Evolutionary conservation across 35 echinoderm and acorn worm species (phyloP), one percentile per base, ranked within the genome.

Genomic region (Patiria miniata): DNA sequence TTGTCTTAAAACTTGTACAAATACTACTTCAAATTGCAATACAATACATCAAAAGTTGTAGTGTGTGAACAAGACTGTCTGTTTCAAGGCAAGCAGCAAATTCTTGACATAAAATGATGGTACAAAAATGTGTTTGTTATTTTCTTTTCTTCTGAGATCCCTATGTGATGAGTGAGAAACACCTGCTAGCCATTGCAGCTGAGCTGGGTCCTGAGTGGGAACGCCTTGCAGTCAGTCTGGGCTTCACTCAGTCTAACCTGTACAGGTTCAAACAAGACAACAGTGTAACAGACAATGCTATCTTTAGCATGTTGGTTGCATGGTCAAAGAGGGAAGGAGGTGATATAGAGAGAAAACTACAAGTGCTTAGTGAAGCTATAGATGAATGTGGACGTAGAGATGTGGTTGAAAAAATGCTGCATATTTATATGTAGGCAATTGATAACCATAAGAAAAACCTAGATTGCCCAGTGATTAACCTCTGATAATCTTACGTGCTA

Each of bases 141-240:
- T 47, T 47, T 12, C 42, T 47, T 47, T 47, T 47, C 12, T 47
- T 47, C 42, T 15, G 19, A 73, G 65, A 73, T 68, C 6, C 8
- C 0, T 7, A 68, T 73, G 65, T 73, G 26, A 73, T 73, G 65
- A 73, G 65, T 30, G 65, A 73, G 65, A 73, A 73, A 73, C 65
- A 73, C 29, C 65, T 73, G 29, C 3, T 2, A 34, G 26, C 23
- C 21, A 10, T 73, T 34, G 65, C 65, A 12, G 34, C 23, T 26
- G 34, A 36, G 65, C 65, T 73, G 3, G 65, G 65, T 30, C 65
- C 65, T 32, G 65, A 73, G 29, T 73, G 65, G 65, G 21, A 73
- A 9, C 65, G 29, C 8, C 23, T 73, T 26, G 65, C 65, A 0
- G 65, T 73, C 26, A 10, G 14, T 14, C 65, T 73, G 7, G 65